Base-by-base conservation (phyloP, 2,888 invertebrate genomes). In the Folsomia candida region DNA sequence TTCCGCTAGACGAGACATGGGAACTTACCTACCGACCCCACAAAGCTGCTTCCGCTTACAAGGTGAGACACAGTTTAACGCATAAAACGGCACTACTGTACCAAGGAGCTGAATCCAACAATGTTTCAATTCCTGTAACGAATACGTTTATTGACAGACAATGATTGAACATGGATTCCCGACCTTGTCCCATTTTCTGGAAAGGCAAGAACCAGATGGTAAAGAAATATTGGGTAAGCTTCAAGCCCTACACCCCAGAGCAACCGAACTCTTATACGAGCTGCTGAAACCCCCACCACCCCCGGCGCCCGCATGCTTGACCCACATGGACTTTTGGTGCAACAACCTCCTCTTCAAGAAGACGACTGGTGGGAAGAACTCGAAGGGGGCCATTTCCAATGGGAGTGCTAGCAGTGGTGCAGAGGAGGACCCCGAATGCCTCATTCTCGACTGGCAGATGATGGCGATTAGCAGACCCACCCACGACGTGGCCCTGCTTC, bases 401-500 rank as follows among this genome's bases (percentile, higher is more conserved):
- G 66, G 68, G n/a, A 51, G 22, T 28, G 37, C 68, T 28, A 47
- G 37, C n/a, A 57, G 27, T 47, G n/a, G n/a, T n/a, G 68, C 51
- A 14, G 74, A 71, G 1, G 61, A 65, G 14, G 69, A 59, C 14
- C 27, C 62, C 26, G 70, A 78, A 57, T 81, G 81, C 68, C 73
- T 77, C 25, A 78, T 81, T 64, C 74, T 81, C 14, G 81, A 81
- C 73, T 81, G 80, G 80, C 81, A 81, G 74, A 79, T 80, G 80
- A 79, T 81, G 72, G 79, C 79, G 25, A 76, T 80, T 51, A 9
- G 24, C 54, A 73, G 76, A 72, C 81, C 80, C 54, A 80, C 80
- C 57, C 80, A 80, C 70, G 81, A 81, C 63, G 78, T 81, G 20
- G 81, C 80, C 22, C 73, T 81, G 26, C 72, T 81, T 22, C 66